Conservation (phyloP, 2,797 vertebrate genomes). For the Thaleichthys pacificus region DNA sequence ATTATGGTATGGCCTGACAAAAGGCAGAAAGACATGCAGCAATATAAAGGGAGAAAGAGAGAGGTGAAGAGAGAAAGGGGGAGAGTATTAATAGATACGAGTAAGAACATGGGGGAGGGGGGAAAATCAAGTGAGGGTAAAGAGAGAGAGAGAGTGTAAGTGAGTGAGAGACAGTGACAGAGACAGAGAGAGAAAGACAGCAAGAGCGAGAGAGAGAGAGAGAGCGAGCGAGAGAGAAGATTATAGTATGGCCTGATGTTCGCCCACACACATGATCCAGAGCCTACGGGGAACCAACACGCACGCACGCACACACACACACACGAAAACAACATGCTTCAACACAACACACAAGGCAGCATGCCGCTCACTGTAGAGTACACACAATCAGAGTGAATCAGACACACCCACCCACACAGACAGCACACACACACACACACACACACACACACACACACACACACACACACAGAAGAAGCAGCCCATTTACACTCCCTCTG, state of each 20-base stretch:
- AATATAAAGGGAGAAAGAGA: not conserved
- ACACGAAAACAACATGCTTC: not conserved
- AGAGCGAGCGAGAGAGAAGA: not conserved
- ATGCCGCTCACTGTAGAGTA: not conserved
- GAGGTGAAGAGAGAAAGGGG: not conserved
- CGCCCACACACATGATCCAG: conserved; percentile 26
- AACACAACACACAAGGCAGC: conserved; percentile 2
- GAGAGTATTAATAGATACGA: too few relatives aligned
- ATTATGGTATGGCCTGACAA: not conserved
- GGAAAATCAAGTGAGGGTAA: not conserved
- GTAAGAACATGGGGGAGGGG: not conserved
- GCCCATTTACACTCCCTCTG: conserved; percentile 42
- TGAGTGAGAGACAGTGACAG: conserved; percentile 42
- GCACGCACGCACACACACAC: conserved; percentile 18
- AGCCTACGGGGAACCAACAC: not conserved
- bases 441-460: too few relatives aligned
- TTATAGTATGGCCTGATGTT: conserved; percentile 35
- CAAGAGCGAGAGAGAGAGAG: conserved; percentile 40
- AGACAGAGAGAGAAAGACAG: conserved; percentile 42
- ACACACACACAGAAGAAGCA: conserved; percentile 4
- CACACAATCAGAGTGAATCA: conserved; percentile 5
- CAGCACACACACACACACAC: not conserved
- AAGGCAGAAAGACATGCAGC: not conserved
- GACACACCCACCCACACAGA: conserved; percentile 1
- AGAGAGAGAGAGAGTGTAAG: conserved; percentile 18